Base-by-base conservation (phyloP, 2,797 vertebrate genomes). In the Eleutherodactylus coqui region DNA sequence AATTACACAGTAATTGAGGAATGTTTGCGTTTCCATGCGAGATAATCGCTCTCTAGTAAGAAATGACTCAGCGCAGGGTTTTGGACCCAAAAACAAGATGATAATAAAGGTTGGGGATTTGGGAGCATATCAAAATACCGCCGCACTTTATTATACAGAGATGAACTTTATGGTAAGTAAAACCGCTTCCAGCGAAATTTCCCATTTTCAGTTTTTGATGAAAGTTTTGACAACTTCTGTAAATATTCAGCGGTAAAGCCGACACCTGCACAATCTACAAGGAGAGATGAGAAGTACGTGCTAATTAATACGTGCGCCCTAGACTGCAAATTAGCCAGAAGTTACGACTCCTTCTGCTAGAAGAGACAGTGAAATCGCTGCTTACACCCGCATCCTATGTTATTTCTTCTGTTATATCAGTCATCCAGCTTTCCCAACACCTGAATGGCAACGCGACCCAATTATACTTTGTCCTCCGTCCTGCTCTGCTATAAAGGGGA, bases 141-240 rank as follows among this genome's bases (percentile, higher is more conserved):
- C 64, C 13, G 4, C 34, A 38, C 17, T 19, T 21, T 8, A 21
- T 21, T 21, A 16, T 21, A 45, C 2, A 24, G 16, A 38, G 5
- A 2, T 1, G 41, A 29, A 75, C 78, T 36, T 38, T n/a, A 67
- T 27, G 36, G 34, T 69, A 43, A 11, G 7, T 27, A 27, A 41
- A 55, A 1, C 38, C 47, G 58, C 47, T 82, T 51, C 27, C 62
- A 17, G 60, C 41, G 47, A 27, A n/a, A 73, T 43, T 55, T 73
- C 34, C 34, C 80, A 58, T 82, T 72, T 82, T 72, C 58, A 55
- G n/a, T 75, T 70, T 83, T 53, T 83, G 60, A 58, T 81, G 36
- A 87, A 64, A 75, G 79, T 86, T 82, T 86, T 86, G 85, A 82
- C 85, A 81, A 81, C 51, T 86, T 51, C 78, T 82, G 85, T 82